Conservation (phyloP, 2,797 vertebrate genomes). For the Cossypha caffra region DNA sequence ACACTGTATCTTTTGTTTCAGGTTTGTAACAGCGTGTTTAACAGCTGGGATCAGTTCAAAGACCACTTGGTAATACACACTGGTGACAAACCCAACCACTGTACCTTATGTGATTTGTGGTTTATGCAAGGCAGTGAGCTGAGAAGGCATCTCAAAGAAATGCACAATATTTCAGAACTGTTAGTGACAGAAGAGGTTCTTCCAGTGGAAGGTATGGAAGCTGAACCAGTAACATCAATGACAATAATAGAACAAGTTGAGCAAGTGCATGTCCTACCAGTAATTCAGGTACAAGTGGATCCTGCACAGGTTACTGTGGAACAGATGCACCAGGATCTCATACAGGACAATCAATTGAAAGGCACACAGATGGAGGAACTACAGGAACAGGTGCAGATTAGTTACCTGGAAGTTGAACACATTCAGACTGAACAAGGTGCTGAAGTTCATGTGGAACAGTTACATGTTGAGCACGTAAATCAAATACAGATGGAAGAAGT, state of each 20-base stretch:
- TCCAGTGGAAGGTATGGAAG: slow-evolving; percentile 78
- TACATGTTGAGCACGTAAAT: slow-evolving; percentile 81
- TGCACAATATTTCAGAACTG: slow-evolving; percentile 84
- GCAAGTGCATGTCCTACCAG: slow-evolving; percentile 84
- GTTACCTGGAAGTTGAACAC: slow-evolving; percentile 85
- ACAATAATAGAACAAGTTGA: slow-evolving; percentile 85
- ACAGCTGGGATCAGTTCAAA: slow-evolving; percentile 98
- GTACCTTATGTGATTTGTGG: slow-evolving; percentile 96
- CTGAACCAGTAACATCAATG: slow-evolving; percentile 83
- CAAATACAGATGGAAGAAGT: slow-evolving; percentile 86
- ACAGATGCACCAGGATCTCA: slow-evolving; percentile 85
- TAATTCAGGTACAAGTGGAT: slow-evolving; percentile 88
- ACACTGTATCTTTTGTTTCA: slow-evolving; percentile 67
- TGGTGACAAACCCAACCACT: slow-evolving; percentile 79
- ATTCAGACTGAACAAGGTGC: slow-evolving; percentile 83
- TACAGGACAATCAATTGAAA: slow-evolving; percentile 84
- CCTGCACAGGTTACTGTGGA: slow-evolving; percentile 87
- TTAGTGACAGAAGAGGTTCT: slow-evolving; percentile 81
- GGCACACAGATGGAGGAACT: slow-evolving; percentile 71
- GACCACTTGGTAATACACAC: slow-evolving; percentile 96
- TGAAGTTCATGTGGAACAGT: slow-evolving; percentile 83
- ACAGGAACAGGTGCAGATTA: slow-evolving; percentile 88
- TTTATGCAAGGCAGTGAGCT: slow-evolving; percentile 94
- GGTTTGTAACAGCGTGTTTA: slow-evolving; percentile 97
- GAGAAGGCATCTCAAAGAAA: slow-evolving; percentile 85